These are phyloP conservation scores for Embidobia sp. DNA, from an alignment of 2,888 invertebrate genomes.

Conservation along the genomic window DNA sequence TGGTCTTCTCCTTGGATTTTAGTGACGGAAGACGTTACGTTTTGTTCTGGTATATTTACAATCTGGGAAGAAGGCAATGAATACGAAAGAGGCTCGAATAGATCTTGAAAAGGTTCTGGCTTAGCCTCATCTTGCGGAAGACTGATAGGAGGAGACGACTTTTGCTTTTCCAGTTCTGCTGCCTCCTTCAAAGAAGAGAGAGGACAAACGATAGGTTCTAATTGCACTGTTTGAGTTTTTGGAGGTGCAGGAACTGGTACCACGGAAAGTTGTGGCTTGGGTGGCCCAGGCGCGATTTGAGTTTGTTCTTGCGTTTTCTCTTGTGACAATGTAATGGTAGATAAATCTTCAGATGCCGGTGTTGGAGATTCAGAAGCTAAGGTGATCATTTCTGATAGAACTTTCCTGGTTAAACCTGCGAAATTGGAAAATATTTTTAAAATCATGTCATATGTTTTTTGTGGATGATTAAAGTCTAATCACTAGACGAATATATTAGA, in stretches of 20 bases:
- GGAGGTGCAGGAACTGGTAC: background rate
- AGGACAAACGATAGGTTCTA: background rate
- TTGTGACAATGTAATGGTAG: background rate
- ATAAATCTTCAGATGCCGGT: slow-evolving; percentile 6
- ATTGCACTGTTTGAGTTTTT: background rate
- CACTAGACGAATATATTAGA: too few species aligned
- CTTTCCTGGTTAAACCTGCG: slow-evolving; percentile 27
- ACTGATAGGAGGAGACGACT: background rate
- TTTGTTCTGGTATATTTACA: background rate
- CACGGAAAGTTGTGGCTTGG: background rate
- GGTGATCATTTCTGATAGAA: slow-evolving; percentile 10
- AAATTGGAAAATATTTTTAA: background rate
- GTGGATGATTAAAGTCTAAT: too few species aligned
- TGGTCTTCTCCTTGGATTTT: too few species aligned
- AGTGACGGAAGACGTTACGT: background rate
- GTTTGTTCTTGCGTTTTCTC: background rate
- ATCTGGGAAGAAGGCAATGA: slow-evolving; percentile 8
- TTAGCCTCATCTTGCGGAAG: slow-evolving; percentile 15
- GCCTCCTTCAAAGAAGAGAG: background rate
- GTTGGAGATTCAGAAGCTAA: slow-evolving; percentile 3
- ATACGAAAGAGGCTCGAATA: slow-evolving; percentile 47
- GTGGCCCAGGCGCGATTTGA: background rate
- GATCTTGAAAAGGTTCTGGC: slow-evolving; percentile 14
- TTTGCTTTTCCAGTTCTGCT: slow-evolving; percentile 3
- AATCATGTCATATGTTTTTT: too few species aligned